Base-by-base conservation (phyloP, 1,140 invertebrate species). In the Heliconius melpomene region DNA sequence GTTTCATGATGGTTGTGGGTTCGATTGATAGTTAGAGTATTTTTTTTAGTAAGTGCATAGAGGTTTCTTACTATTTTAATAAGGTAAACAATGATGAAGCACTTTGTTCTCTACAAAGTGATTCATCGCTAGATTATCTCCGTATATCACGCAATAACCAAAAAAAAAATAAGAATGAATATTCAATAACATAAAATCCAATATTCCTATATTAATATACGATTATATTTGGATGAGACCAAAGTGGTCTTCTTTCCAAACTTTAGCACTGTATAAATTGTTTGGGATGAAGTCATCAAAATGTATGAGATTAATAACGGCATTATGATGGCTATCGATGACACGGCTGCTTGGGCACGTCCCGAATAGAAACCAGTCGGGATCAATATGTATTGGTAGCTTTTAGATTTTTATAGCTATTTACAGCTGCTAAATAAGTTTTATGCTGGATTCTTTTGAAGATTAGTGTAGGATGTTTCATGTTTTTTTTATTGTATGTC, bases 301-400 rank as follows among this genome's bases (percentile, higher is more conserved):
- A 91, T 91, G 88, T 91, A 91, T 91, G 88, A 91, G 88, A 90
- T 91, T 90, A 88, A 85, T 86, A 85, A 84, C 78, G 85, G 85
- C 86, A 86, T 90, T 89, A 86, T 88, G 81, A 83, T 84, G 80
- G 84, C 82, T 83, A 88, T 86, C 83, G 83, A 73, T 85, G 84
- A 87, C 82, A 84, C 60, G 78, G 71, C 76, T 72, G 75, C 36
- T 36, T 71, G 81, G 81, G 85, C 87, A 87, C 84, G 88, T 60
- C 46, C 74, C 72, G 88, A 87, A 90, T 90, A 85, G 82, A 82
- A 84, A 88, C 85, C 79, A 77, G 81, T 85, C 82, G 8, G 60
- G 60, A 70, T 70, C 70, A 71, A 71, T 71, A 36, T 71, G 54
- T 57, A 57, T 57, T 57, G n/a, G 8, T 23, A 3, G 54, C 54